Evolutionary conservation across 2,797 vertebrate species (phyloP).

Genomic region (Bufotes viridis): DNA sequence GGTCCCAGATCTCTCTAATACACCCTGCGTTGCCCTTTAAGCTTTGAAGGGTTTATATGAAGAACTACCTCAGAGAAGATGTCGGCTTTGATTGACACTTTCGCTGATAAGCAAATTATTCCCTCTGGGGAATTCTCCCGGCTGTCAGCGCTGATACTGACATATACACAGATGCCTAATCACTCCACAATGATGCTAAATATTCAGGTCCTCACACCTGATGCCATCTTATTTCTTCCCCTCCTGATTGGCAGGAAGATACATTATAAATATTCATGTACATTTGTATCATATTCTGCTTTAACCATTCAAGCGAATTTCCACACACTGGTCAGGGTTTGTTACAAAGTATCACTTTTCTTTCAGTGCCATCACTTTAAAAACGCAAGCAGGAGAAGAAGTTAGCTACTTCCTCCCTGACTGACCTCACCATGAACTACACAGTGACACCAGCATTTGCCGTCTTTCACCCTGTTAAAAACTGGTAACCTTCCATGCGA

Average conservation of each 20-base stretch:
- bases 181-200: conserved; percentile 2
- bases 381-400: background rate
- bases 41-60: background rate
- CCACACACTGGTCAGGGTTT: background rate
- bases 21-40: background rate
- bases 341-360: background rate
- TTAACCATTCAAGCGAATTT: background rate
- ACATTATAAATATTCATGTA: background rate
- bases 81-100: conserved; percentile 11
- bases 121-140: background rate
- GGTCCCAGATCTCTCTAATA: background rate
- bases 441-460: background rate
- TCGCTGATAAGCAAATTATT: conserved; percentile 28
- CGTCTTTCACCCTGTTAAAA: no score
- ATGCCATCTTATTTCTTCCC: background rate
- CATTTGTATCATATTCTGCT: no score
- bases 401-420: background rate
- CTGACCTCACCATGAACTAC: background rate
- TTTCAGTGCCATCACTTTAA: background rate
- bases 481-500: no score
- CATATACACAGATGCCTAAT: conserved; percentile 25
- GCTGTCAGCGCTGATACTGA: conserved; percentile 6
- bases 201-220: background rate
- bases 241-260: background rate
- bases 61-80: background rate